These are phyloP conservation scores for Allobates femoralis DNA, from an alignment of 2,797 vertebrate species.

Conservation along the genomic window DNA sequence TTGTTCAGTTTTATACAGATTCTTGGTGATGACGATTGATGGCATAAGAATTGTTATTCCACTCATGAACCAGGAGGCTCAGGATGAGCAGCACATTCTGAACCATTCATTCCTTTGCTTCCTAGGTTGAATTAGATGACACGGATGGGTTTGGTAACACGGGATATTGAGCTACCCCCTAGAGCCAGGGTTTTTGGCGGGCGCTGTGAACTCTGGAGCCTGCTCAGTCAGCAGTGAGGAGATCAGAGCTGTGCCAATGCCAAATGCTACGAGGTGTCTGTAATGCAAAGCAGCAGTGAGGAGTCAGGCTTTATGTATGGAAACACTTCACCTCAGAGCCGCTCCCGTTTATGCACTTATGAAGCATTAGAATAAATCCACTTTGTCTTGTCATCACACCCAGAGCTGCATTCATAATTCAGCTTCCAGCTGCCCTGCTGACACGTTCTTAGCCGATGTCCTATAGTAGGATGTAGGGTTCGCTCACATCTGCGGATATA, in stretches of 20 bases:
- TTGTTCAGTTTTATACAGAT: not conserved
- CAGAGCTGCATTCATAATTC: not conserved
- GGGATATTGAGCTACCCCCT: conserved; percentile 27
- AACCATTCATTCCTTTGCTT: too few relatives aligned
- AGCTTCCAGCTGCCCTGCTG: not conserved
- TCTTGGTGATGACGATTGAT: not conserved
- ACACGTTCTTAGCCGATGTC: too few relatives aligned
- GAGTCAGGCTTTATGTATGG: not conserved
- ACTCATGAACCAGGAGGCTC: not conserved
- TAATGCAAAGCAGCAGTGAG: conserved; percentile 45
- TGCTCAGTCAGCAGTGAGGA: not conserved
- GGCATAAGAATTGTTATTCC: not conserved
- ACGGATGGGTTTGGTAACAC: not conserved
- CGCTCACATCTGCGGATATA: too few relatives aligned
- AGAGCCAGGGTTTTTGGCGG: conserved; percentile 27
- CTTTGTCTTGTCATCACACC: not conserved
- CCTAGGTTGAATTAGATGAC: not conserved
- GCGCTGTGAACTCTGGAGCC: not conserved
- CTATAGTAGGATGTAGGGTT: too few relatives aligned
- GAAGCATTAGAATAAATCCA: too few relatives aligned
- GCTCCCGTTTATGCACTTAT: not conserved
- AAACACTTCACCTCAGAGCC: conserved; percentile 5
- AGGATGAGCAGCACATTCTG: not conserved
- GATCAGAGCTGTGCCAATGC: not conserved
- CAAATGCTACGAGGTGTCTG: conserved; percentile 42